A percentile compares a stretch with the other conserved stretches of the same genome.
Evolutionary conservation across 2,888 invertebrate species (phyloP).

Genomic region (Drosophila rubida): DNA sequence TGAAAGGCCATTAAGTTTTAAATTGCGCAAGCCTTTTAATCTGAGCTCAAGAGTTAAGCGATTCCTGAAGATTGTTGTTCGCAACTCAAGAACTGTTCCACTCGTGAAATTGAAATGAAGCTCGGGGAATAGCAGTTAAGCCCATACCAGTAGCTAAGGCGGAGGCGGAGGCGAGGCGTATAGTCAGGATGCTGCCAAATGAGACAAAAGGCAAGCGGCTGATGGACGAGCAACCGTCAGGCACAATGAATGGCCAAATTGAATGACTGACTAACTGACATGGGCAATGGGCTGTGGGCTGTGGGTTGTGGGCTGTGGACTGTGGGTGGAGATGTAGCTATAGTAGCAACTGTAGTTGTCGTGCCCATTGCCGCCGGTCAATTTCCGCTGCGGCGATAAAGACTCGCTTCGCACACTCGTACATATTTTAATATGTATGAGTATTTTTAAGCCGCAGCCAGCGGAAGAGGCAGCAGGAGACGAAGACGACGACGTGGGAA

Average conservation of each 20-base stretch:
- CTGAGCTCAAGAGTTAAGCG: neutral
- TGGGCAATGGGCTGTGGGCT: constrained; percentile 7
- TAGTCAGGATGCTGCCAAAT: constrained; percentile 53
- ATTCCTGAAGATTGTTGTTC: neutral
- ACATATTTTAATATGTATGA: constrained; percentile 51
- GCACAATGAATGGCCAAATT: constrained; percentile 44
- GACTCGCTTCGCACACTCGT: neutral
- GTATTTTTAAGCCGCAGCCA: constrained; percentile 43
- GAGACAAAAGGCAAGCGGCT: constrained; percentile 55
- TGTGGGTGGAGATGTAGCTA: constrained; percentile 8
- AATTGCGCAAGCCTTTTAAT: neutral
- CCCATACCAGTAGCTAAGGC: neutral
- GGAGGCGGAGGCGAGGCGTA: neutral
- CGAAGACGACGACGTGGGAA: neutral
- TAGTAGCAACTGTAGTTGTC: constrained; percentile 18
- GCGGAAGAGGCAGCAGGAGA: neutral
- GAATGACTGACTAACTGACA: constrained; percentile 42
- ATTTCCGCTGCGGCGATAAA: constrained; percentile 64
- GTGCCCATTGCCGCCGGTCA: constrained; percentile 66
- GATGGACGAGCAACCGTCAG: constrained; percentile 42
- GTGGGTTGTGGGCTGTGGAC: too few species aligned
- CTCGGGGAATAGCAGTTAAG: constrained; percentile 28
- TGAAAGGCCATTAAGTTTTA: neutral
- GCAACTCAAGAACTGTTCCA: constrained; percentile 4
- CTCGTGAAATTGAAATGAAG: neutral